Evolutionary conservation across 2,113 vertebrate genomes (phyloP), one percentile per base, ranked within the genome.

Genomic region (Serinus canaria): DNA sequence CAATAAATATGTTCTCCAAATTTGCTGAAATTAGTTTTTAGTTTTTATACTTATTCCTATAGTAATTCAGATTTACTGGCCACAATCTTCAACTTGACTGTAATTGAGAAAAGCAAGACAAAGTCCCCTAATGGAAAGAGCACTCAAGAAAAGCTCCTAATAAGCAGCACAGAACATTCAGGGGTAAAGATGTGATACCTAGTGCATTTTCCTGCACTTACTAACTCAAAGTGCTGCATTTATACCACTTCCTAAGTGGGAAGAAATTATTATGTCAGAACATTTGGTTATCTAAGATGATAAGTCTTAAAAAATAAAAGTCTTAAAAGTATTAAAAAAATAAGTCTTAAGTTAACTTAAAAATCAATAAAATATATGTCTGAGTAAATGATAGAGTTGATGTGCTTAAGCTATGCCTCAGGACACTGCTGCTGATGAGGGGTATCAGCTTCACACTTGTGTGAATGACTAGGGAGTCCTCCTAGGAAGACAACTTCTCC

Each of bases 1-100:
- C 7, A 3, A 39, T 43, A 28, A 11, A 19, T 33, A 7, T 0
- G 0, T 28, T 76, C 24, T 25, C 16, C 25, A 69, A 10, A 55
- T 50, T 66, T 87, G 63, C 30, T 2, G 1, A 80, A 66, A 12
- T 14, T 30, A 60, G 4, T 14, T 59, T 80, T 83, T 47, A 21
- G 6, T 43, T 83, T 27, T n/a, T 68, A 6, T 64, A 58, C 16
- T 59, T 83, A 49, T n/a, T 58, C 10, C 37, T 55, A 23, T 37
- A 15, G 13, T 67, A 22, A 63, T 66, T 90, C 39, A 67, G 33
- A 41, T 83, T 81, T 56, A 55, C 19, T 41, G 27, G 14, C 13
- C 39, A 69, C 64, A 74, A 49, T 58, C 14, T 55, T 59, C 30
- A 59, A 13, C 13, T 46, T 25, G 13, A 35, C 15, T 64, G 27